phyloP scores from a whole-genome alignment of 2,797 vertebrate species.

The Schizopygopsis pylzovi region DNA sequence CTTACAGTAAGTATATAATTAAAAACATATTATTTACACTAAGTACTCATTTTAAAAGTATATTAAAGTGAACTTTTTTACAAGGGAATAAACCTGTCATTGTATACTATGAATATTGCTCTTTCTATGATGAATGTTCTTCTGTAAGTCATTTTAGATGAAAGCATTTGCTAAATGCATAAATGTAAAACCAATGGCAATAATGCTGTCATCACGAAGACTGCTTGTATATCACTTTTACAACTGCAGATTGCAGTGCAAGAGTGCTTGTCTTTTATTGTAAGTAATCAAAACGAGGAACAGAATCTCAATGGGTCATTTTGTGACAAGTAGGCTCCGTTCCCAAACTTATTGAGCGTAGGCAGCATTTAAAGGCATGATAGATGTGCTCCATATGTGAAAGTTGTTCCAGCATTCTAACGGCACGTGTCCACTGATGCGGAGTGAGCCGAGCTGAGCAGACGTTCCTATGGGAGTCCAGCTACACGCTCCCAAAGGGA shows the following conservation, averaged over 20 bases:
- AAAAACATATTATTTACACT: background rate
- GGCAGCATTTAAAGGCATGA: constrained; percentile 15
- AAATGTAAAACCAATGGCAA: constrained; percentile 15
- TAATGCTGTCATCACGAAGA: constrained; percentile 6
- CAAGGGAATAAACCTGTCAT: background rate
- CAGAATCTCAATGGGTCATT: background rate
- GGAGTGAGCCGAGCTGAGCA: background rate
- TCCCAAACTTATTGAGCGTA: background rate
- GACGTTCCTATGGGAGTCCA: background rate
- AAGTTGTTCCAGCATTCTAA: too few species aligned
- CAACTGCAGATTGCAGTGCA: background rate
- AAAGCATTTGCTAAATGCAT: background rate
- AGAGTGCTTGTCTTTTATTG: background rate
- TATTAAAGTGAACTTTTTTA: background rate
- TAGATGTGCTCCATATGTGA: background rate
- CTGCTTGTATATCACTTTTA: background rate
- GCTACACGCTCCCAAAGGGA: background rate
- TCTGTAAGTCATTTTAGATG: background rate
- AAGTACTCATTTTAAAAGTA: background rate
- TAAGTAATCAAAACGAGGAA: background rate
- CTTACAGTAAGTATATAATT: background rate
- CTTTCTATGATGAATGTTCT: background rate
- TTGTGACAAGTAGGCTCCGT: background rate
- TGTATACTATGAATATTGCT: background rate
- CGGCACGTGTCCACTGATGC: background rate